phyloP scores from a whole-genome alignment of 2,888 invertebrate species.

The Doris montereyensis region DNA sequence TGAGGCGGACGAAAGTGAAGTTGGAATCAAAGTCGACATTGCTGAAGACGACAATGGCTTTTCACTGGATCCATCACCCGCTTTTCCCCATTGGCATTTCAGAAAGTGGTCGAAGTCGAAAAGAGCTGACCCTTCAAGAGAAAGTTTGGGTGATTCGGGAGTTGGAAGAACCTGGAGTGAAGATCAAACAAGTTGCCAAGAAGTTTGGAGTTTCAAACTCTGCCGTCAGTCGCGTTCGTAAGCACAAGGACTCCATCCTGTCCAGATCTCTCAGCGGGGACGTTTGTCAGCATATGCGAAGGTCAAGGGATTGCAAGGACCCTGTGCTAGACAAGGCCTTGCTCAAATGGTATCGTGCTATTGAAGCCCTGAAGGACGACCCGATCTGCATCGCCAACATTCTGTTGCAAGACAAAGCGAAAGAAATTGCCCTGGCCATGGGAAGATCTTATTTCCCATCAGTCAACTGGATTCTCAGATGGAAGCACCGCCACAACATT shows the following conservation, averaged over 20 bases:
- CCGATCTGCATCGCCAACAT: slow-evolving; percentile 26
- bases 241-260: slow-evolving; percentile 30
- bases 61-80: neutral
- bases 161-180: slow-evolving; percentile 22
- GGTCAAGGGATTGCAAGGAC: slow-evolving; percentile 33
- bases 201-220: slow-evolving; percentile 35
- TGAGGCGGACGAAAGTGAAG: neutral
- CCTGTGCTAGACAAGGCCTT: slow-evolving; percentile 30
- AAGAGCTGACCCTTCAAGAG: slow-evolving; percentile 36
- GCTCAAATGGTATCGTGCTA: slow-evolving; percentile 25
- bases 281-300: neutral
- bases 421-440: slow-evolving; percentile 28
- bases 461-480: slow-evolving; percentile 38
- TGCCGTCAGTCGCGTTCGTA: slow-evolving; percentile 33
- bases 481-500: slow-evolving; percentile 39
- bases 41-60: neutral
- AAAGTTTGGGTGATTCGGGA: slow-evolving; percentile 25
- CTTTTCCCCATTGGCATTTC: too few species aligned
- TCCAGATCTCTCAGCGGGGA: slow-evolving; percentile 31
- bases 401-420: slow-evolving; percentile 30
- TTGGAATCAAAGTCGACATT: neutral
- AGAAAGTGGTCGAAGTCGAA: too few species aligned
- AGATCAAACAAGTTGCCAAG: slow-evolving; percentile 14
- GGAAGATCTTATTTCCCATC: slow-evolving; percentile 28
- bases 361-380: neutral